phyloP scores from a whole-genome alignment of 1,140 invertebrate genomes.

The Hermatobates lingyangjiaoensis region DNA sequence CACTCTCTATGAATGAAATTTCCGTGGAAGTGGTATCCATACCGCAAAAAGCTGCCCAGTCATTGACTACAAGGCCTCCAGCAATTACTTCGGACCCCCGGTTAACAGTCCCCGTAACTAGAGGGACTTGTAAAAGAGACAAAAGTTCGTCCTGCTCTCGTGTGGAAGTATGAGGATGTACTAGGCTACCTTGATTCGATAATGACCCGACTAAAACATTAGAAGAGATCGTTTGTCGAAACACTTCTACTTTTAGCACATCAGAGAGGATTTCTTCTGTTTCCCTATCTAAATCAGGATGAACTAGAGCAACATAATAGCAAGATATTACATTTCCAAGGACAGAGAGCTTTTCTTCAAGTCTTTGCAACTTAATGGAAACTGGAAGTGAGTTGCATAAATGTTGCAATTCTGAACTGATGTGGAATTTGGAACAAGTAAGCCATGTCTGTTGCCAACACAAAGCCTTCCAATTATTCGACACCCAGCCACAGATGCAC shows the following conservation, averaged over 20 bases:
- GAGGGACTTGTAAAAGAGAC: slow-evolving; percentile 86
- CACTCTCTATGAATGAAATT: slow-evolving; percentile 88
- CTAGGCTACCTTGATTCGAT: slow-evolving; percentile 90
- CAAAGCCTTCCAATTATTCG: slow-evolving; percentile 84
- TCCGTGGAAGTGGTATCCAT: slow-evolving; percentile 96
- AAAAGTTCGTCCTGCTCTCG: slow-evolving; percentile 95
- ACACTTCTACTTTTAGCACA: slow-evolving; percentile 88
- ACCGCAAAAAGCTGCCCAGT: slow-evolving; percentile 93
- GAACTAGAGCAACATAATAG: slow-evolving; percentile 95
- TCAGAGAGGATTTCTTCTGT: slow-evolving; percentile 94
- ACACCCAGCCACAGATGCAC: slow-evolving; percentile 83
- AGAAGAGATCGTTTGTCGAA: slow-evolving; percentile 81
- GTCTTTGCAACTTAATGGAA: slow-evolving; percentile 73
- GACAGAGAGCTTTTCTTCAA: slow-evolving; percentile 92
- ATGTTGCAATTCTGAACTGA: slow-evolving; percentile 95
- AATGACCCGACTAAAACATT: slow-evolving; percentile 90
- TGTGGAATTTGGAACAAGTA: slow-evolving; percentile 77
- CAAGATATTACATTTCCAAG: slow-evolving; percentile 95
- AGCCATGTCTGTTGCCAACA: slow-evolving; percentile 74
- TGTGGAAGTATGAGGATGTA: slow-evolving; percentile 86
- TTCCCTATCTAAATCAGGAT: slow-evolving; percentile 91
- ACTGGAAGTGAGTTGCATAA: slow-evolving; percentile 92
- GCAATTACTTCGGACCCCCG: slow-evolving; percentile 89
- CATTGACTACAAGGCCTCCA: slow-evolving; percentile 92
- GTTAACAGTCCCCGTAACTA: slow-evolving; percentile 91